Percentiles rank a stretch among this genome's conserved stretches.
These are phyloP conservation scores for Odontomyia ornata DNA, from an alignment of 2,888 invertebrate genomes.

Conservation along the genomic window DNA sequence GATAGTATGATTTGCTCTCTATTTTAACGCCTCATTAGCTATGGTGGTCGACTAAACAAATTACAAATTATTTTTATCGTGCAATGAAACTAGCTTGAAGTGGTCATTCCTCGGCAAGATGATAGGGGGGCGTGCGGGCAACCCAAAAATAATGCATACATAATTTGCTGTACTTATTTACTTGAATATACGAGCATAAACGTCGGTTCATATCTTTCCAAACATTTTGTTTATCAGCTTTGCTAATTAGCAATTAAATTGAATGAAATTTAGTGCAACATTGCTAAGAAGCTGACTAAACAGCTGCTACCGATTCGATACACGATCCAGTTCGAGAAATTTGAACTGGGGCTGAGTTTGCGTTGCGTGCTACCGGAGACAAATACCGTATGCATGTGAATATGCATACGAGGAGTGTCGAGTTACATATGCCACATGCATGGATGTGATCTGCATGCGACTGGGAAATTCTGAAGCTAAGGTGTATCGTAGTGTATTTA, in stretches of 20 bases:
- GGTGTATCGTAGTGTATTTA: slow-evolving; percentile 1
- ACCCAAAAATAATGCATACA: no score
- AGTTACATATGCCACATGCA: neutral
- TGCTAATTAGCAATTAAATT: slow-evolving; percentile 28
- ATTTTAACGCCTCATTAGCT: slow-evolving; percentile 30
- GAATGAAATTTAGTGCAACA: slow-evolving; percentile 23
- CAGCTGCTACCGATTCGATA: neutral
- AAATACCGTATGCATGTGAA: neutral
- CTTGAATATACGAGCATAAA: no score
- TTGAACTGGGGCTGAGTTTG: neutral
- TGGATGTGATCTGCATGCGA: slow-evolving; percentile 18
- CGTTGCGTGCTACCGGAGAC: slow-evolving; percentile 3
- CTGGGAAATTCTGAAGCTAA: neutral
- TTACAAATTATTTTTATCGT: slow-evolving; percentile 15
- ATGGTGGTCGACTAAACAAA: slow-evolving; percentile 23
- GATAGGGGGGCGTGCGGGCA: neutral
- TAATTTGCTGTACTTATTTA: no score
- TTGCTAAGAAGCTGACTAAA: neutral
- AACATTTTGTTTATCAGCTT: slow-evolving; percentile 3
- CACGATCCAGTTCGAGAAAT: neutral
- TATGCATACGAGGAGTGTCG: neutral
- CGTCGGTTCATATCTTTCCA: neutral
- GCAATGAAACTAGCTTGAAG: neutral
- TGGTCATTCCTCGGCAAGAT: neutral
- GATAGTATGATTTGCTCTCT: slow-evolving; percentile 24